Evolutionary conservation across 2,888 invertebrate species (phyloP), one percentile per base, ranked within the genome.

Genomic region (Leptinotarsa juncta): DNA sequence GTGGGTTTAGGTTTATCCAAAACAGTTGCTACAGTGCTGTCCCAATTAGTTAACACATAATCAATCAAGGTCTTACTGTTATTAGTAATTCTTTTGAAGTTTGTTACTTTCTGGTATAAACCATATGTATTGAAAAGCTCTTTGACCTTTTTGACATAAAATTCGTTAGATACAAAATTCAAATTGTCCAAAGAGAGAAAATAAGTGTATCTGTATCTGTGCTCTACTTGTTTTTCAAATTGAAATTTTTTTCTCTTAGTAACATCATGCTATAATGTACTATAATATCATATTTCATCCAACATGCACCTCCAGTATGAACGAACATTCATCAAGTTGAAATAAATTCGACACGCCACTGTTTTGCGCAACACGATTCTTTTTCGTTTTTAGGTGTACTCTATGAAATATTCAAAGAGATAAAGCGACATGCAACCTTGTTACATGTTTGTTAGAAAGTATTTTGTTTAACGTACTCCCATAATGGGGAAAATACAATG

Each of bases 371-470:
- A 73, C 73, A 73, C 70, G 72, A 73, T 73, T 70, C 70, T 73
- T 73, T 70, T 50, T 66, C 32, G 68, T 72, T 72, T 68, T 72
- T 42, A 20, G 48, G 65, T 20, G 65, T 76, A 70, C 70, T 76
- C 51, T 74, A 62, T 67, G 18, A 74, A 77, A 70, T 70, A 77
- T 74, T 77, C 69, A 74, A 49, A 74, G 68, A 71, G 67, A 74
- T 73, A 74, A 70, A 71, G 65, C 23, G 62, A 68, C 76, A 77
- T 71, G 77, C 79, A 70, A 77, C 62, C 78, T 72, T 74, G 75
- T 77, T 70, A 65, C 65, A 48, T 71, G 62, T 51, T 71, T 65
- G 71, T 71, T 71, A 65, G 65, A 50, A 26, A 65, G 71, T 51
- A 53, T 48, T 68, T 68, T 68, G 53, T 67, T 67, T 53, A 26